Evolutionary conservation across 1,140 invertebrate genomes (phyloP), one percentile per base, ranked within the genome.

Genomic region (Arctopsyche grandis): DNA sequence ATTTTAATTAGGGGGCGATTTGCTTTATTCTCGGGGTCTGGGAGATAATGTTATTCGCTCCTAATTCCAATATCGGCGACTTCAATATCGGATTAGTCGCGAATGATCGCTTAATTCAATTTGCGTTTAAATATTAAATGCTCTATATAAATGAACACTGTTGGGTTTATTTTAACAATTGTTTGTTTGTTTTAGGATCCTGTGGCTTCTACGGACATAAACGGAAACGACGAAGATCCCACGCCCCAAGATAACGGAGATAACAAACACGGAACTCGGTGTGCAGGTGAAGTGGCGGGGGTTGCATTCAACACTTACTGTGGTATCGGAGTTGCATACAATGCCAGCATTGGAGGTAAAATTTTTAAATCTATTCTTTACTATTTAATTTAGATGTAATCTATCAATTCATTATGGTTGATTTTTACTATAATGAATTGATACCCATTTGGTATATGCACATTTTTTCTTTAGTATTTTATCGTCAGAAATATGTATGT

Each of bases 211-310:
- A 97, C 94, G 9, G 98, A 99, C 88, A 98, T 99, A 84, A 99
- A 99, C 84, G 96, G 96, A 83, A 97, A 96, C 84, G 96, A 98
- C 85, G 92, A 94, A 81, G 98, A 99, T 89, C 98, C 98, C 4
- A 98, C 95, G 92, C 98, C 98, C 3, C 92, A 95, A 85, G 95
- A 97, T 86, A 96, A 97, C 86, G 96, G 96, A 5, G 95, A 97
- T 85, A 97, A 97, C 87, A 97, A 97, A 86, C 97, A 98, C 84
- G 96, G 96, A 9, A 98, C 96, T 0, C 89, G 96, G 81, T 98
- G 96, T 85, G 96, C 97, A 9, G 97, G 97, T 14, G 96, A 98
- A 88, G 95, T 99, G 0, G 96, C 97, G 4, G 96, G 94, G 48
- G 93, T 96, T 9, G 97, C 96, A 21, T 97, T 96, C 86, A 99